Base-by-base conservation (phyloP, 2,888 invertebrate species). In the Synanthedon myopaeformis region DNA sequence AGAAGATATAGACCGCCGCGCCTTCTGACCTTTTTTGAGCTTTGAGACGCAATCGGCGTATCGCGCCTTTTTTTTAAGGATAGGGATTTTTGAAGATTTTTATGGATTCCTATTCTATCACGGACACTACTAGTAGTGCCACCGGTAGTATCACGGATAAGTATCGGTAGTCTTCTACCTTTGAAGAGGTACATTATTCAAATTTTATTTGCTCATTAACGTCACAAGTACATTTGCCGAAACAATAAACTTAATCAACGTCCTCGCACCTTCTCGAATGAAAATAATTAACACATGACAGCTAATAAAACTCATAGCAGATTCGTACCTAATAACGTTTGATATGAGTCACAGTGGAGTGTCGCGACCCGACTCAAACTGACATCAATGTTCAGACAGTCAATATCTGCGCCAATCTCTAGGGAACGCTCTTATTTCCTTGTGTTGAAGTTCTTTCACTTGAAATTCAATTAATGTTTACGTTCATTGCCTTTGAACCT, bases 301-400 rank as follows among this genome's bases (percentile, higher is more conserved):
- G 74, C 72, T 69, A 77, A 80, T 79, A 78, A 76, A 79, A 79
- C 70, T 74, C 72, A 45, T 45, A 45, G 13, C 45, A 45, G 45
- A 45, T 13, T 45, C 42, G 13, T 13, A 45, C 45, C 58, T 72
- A 68, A 72, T 70, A 69, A 69, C 64, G 64, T 65, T 63, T 59
- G 59, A 65, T 69, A 67, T 66, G 61, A 65, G 61, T 67, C 65
- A 62, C 66, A 65, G 65, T 67, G 67, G 60, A 17, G 59, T 66
- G 70, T 72, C 68, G 56, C 61, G 75, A 80, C 76, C 79, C 74
- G 66, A 70, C 78, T 80, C 81, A 78, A 77, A 73, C 68, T 60
- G 59, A 60, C 56, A 59, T 64, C 64, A 67, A 67, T 66, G 49
- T 23, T 49, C 68, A 72, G 74, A 64, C 61, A 59, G 45, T 45